Base-by-base conservation (phyloP, 2,888 invertebrate species). In the Sinohyriopsis cumingii region DNA sequence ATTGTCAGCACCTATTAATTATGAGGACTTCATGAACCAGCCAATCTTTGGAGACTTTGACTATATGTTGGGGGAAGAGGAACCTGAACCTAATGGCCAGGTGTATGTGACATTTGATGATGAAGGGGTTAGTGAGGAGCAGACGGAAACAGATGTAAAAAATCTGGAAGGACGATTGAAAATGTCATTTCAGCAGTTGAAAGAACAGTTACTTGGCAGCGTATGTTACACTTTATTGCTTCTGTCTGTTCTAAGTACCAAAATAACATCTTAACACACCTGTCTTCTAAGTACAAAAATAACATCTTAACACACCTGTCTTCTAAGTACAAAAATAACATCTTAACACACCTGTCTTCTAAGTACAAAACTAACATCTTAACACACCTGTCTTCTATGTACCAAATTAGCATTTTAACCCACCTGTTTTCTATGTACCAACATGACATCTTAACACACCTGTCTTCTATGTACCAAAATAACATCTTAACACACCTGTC, bases 181-280 rank as follows among this genome's bases (percentile, higher is more conserved):
- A 69, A 87, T 90, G 87, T 81, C 88, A 7, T 72, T 88, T 15
- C 89, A 89, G 65, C 84, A 89, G 71, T 81, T 90, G 74, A 90
- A 90, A 71, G 89, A 89, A 75, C 80, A 83, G 25, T 75, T 87
- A 4, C 71, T 90, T 15, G 84, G 86, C 69, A 78, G 82, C 59
- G 89, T 89, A 65, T 83, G 86, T 82, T 24, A 18, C 4, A 45
- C 20, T 24, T 60, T 15, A 45, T 59, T 22, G 25, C n/a, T 12
- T n/a, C 6, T 53, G 0, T 64, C 18, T n/a, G 24, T 63, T 53
- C n/a, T 55, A 33, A 9, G 33, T 33, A 28, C 15, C 7, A 33
- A 33, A 28, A 28, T 9, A 33, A 33, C 33, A 33, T 33, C 7
- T 33, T 33, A 33, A 33, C 0, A 28, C 28, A 28, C 28, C 3